phyloP scores from a whole-genome alignment of 2,888 invertebrate species.

The Hypolimnas misippus region DNA sequence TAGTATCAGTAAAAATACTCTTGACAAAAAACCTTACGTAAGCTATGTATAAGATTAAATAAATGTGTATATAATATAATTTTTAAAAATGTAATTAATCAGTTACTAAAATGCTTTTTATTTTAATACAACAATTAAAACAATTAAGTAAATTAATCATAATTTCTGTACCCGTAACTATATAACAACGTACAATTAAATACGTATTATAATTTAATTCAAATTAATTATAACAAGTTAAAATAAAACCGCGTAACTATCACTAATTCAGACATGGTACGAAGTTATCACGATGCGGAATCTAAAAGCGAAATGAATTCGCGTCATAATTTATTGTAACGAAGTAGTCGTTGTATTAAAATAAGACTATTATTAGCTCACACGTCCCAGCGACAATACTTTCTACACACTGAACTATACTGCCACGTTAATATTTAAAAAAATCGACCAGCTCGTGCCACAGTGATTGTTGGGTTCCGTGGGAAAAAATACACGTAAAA shows the following conservation, averaged over 20 bases:
- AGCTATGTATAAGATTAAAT: too few species aligned
- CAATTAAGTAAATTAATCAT: neutral
- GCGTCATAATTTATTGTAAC: slow-evolving; percentile 32
- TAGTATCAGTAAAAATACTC: too few species aligned
- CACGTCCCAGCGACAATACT: slow-evolving; percentile 11
- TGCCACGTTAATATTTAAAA: neutral
- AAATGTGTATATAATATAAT: too few species aligned
- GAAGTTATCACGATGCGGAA: slow-evolving; percentile 16
- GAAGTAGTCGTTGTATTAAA: slow-evolving; percentile 27
- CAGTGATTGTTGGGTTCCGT: neutral
- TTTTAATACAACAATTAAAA: neutral
- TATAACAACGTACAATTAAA: neutral
- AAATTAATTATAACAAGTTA: neutral
- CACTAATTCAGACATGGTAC: neutral
- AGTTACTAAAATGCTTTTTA: too few species aligned
- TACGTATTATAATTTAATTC: neutral
- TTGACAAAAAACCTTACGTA: too few species aligned
- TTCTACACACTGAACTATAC: slow-evolving; percentile 3
- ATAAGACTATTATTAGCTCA: slow-evolving; percentile 15
- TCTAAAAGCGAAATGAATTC: slow-evolving; percentile 17
- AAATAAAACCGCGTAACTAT: neutral
- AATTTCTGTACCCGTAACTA: neutral
- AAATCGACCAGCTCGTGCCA: neutral
- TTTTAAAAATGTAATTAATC: too few species aligned
- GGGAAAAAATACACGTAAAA: too few species aligned